These are phyloP conservation scores for Spilarctia lutea DNA, from an alignment of 2,888 invertebrate genomes.

Conservation along the genomic window DNA sequence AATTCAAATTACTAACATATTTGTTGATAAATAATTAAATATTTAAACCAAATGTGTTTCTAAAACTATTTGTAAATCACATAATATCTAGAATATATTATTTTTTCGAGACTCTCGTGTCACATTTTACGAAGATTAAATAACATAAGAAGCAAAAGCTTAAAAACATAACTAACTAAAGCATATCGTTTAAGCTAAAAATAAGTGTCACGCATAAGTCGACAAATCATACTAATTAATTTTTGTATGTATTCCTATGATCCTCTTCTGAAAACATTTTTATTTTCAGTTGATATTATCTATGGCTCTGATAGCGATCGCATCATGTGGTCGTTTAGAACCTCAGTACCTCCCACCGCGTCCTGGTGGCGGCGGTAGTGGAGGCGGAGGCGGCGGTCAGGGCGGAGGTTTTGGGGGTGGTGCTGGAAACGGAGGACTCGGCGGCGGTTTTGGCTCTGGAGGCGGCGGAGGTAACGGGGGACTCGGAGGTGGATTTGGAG, in stretches of 20 bases:
- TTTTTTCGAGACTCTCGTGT: too few relatives aligned
- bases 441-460: slow-evolving; percentile 47
- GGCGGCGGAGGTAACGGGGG: slow-evolving; percentile 26
- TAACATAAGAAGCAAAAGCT: too few relatives aligned
- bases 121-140: too few relatives aligned
- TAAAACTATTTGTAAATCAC: background rate
- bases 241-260: too few relatives aligned
- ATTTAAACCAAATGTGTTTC: too few relatives aligned
- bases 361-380: slow-evolving; percentile 47
- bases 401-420: slow-evolving; percentile 51
- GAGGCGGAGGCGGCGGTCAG: slow-evolving; percentile 42
- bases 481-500: slow-evolving; percentile 44
- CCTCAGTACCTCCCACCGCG: slow-evolving; percentile 61
- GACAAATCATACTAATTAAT: too few relatives aligned
- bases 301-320: slow-evolving; percentile 68
- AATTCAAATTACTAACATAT: background rate
- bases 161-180: too few relatives aligned
- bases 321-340: slow-evolving; percentile 67
- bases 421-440: slow-evolving; percentile 46
- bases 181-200: too few relatives aligned
- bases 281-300: slow-evolving; percentile 58
- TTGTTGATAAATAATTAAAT: too few relatives aligned
- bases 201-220: too few relatives aligned
- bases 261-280: background rate
- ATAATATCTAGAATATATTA: too few relatives aligned